Percentiles rank a stretch among this genome's conserved stretches.
phyloP scores from a whole-genome alignment of 1,140 invertebrate genomes.

The Oreohelix idahoensis region DNA sequence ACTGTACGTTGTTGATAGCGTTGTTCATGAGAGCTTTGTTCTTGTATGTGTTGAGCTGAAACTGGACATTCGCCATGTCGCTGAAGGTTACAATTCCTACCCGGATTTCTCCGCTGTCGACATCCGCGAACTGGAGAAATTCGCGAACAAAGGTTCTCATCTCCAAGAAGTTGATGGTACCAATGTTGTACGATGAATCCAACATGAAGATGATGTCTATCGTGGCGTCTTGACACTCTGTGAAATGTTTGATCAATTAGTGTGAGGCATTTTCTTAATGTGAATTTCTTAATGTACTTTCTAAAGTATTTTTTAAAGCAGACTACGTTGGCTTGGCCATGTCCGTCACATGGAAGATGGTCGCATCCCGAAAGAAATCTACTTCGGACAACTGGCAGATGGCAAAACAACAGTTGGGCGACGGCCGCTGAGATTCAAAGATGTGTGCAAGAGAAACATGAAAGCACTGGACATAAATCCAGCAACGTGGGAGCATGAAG shows the following conservation, averaged over 20 bases:
- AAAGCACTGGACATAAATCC: too few relatives aligned
- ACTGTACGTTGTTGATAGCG: slow-evolving; percentile 51
- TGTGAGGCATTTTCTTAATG: too few relatives aligned
- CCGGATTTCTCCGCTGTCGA: slow-evolving; percentile 50
- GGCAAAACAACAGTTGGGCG: too few relatives aligned
- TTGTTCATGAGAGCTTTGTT: slow-evolving; percentile 31
- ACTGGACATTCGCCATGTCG: slow-evolving; percentile 44
- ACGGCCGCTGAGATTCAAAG: too few relatives aligned
- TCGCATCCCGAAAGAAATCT: too few relatives aligned
- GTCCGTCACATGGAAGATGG: too few relatives aligned
- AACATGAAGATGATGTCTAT: slow-evolving; percentile 25
- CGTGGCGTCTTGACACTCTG: slow-evolving; percentile 16
- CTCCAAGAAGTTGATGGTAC: not conserved
- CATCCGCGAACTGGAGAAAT: slow-evolving; percentile 44
- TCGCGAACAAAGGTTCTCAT: slow-evolving; percentile 35
- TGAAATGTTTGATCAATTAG: not conserved
- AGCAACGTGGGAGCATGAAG: too few relatives aligned
- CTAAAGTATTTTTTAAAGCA: too few relatives aligned
- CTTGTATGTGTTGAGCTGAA: slow-evolving; percentile 44
- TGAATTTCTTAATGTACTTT: too few relatives aligned
- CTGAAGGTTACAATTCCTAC: slow-evolving; percentile 47
- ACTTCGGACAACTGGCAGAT: too few relatives aligned
- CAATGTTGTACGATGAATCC: slow-evolving; percentile 5
- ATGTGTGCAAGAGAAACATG: too few relatives aligned
- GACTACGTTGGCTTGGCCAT: too few relatives aligned